Percentiles rank a stretch among this genome's conserved stretches.
Conservation (phyloP, 1,140 invertebrate genomes). For the Popillia japonica region DNA sequence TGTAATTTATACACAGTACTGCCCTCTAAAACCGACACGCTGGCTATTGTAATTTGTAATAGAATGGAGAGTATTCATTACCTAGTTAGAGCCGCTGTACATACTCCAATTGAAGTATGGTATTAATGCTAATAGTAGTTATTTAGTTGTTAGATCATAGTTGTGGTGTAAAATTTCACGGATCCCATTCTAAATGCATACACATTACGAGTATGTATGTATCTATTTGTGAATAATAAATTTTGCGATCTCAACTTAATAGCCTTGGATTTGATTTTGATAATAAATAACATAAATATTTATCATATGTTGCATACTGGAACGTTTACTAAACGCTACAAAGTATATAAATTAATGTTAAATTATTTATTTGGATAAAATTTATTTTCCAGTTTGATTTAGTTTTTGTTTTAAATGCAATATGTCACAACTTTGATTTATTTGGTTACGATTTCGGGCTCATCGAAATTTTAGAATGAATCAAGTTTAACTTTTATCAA, state of each 20-base stretch:
- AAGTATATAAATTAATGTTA: background rate
- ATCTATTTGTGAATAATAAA: no score
- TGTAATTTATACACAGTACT: background rate
- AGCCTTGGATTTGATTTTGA: background rate
- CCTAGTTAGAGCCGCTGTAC: background rate
- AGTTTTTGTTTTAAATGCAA: no score
- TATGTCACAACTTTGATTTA: no score
- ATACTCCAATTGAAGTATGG: background rate
- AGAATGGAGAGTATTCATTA: background rate
- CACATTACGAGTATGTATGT: no score
- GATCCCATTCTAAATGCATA: no score
- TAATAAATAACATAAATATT: conserved; percentile 7
- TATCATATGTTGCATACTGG: background rate
- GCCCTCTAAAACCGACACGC: background rate
- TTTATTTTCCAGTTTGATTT: no score
- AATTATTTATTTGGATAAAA: no score
- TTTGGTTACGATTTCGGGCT: no score
- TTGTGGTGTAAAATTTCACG: no score
- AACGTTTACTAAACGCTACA: background rate
- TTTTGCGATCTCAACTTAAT: background rate
- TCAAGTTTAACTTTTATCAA: no score
- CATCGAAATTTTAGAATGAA: no score
- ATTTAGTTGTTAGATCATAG: no score
- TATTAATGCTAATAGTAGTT: background rate
- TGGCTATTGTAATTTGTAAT: background rate